Conservation (phyloP, 2,888 invertebrate genomes). For the Bellardia pandia region DNA sequence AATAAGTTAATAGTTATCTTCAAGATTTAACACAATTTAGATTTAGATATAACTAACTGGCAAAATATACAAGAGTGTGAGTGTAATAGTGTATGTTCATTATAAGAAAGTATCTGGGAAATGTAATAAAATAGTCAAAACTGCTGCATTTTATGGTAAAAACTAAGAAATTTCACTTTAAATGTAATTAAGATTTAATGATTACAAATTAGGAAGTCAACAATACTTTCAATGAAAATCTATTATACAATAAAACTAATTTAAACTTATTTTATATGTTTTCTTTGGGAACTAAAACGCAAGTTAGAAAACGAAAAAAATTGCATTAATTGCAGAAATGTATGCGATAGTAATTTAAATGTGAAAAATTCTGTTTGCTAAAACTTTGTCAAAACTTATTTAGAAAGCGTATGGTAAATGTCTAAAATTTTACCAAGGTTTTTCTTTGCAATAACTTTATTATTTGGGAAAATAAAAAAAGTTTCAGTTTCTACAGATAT, state of each 20-base stretch:
- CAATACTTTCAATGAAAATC: constrained; percentile 45
- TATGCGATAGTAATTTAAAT: constrained; percentile 16
- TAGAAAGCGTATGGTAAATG: too few species aligned
- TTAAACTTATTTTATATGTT: not conserved
- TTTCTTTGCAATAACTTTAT: too few species aligned
- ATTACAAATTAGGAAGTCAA: constrained; percentile 65
- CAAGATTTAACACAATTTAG: constrained; percentile 27
- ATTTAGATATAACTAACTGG: not conserved
- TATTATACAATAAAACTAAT: constrained; percentile 2
- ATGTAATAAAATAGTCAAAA: not conserved
- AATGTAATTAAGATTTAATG: constrained; percentile 61
- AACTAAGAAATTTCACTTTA: constrained; percentile 58
- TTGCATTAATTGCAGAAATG: not conserved
- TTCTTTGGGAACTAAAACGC: not conserved
- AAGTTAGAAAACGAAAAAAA: not conserved
- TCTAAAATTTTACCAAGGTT: too few species aligned
- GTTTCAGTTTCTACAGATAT: too few species aligned
- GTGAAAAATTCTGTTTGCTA: not conserved
- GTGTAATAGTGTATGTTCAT: not conserved
- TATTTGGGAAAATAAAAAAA: too few species aligned
- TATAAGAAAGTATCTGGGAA: constrained; percentile 19
- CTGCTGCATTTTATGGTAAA: constrained; percentile 52
- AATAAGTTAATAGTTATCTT: not conserved
- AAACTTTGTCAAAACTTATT: not conserved
- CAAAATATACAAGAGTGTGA: not conserved